These are phyloP conservation scores for Enhydra lutris DNA, from an alignment of 2,113 vertebrate genomes.

Conservation along the genomic window DNA sequence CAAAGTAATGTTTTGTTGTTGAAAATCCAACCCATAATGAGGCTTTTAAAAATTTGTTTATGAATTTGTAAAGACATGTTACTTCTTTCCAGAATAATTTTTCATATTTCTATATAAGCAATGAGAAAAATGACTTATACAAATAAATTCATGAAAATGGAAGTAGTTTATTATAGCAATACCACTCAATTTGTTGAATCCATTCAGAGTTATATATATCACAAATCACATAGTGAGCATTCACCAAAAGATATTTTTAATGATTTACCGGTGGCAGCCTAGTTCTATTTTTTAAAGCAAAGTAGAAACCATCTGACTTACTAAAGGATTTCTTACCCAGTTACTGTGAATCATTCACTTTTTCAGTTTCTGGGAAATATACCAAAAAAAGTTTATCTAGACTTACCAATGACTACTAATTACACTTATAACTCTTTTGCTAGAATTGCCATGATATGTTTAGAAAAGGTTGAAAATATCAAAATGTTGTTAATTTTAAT, in stretches of 20 bases:
- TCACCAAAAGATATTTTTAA: not conserved
- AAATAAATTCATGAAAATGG: not conserved
- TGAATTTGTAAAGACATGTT: not conserved
- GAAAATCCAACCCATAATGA: not conserved
- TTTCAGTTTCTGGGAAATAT: conserved; percentile 8
- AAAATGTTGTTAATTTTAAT: conserved; percentile 5
- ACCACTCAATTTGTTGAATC: not conserved
- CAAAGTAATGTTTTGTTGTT: not conserved
- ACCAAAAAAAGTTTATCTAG: not conserved
- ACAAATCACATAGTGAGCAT: not conserved
- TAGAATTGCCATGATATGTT: not conserved
- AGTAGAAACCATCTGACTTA: conserved; percentile 10
- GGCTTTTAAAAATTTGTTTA: not conserved
- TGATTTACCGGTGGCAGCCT: not conserved
- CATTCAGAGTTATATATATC: not conserved
- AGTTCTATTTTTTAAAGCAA: not conserved
- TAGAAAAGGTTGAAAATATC: not conserved
- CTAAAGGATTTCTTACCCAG: not conserved
- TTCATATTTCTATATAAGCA: not conserved
- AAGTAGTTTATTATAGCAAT: not conserved
- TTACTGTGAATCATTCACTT: conserved; percentile 17
- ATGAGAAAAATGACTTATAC: not conserved
- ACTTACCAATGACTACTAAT: not conserved
- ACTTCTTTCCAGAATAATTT: not conserved
- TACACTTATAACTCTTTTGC: not conserved